Evolutionary conservation across 1,140 invertebrate genomes (phyloP).

Genomic region (Zaprionus ghesquierei): DNA sequence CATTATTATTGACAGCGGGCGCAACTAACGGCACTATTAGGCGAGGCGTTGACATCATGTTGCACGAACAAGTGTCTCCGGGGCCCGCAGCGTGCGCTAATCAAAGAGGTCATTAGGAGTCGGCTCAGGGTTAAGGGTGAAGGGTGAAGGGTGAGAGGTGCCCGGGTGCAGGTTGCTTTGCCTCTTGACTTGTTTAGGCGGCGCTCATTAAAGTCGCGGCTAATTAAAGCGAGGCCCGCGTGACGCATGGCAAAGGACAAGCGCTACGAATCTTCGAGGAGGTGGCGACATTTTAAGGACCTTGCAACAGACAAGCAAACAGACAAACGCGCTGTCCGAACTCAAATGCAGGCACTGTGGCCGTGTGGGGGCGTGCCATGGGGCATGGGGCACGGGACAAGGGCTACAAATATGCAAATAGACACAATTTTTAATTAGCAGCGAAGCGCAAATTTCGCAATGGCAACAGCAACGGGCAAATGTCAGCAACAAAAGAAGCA

Average conservation of each 20-base stretch:
- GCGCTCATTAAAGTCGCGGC: conserved; percentile 43
- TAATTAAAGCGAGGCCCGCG: conserved; percentile 43
- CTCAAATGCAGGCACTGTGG: conserved; percentile 59
- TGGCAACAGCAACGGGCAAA: conserved; percentile 50
- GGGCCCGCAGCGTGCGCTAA: conserved; percentile 38
- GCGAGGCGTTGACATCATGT: conserved; percentile 69
- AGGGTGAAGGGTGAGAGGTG: neutral
- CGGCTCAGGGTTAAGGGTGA: conserved; percentile 18
- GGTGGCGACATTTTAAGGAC: neutral
- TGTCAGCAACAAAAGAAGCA: conserved; percentile 75
- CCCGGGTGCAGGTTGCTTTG: neutral
- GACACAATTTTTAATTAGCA: conserved; percentile 81
- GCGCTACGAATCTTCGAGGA: conserved; percentile 38
- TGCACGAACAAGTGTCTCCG: conserved; percentile 55
- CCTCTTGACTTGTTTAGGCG: conserved; percentile 47
- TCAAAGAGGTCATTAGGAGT: conserved; percentile 75
- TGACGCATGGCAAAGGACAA: conserved; percentile 52
- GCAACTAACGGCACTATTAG: conserved; percentile 69
- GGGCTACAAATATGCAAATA: conserved; percentile 75
- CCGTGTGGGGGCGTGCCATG: conserved; percentile 6
- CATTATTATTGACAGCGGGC: conserved; percentile 72
- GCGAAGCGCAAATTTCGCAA: conserved; percentile 72
- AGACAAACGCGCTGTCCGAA: conserved; percentile 38
- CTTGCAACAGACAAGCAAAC: conserved; percentile 56
- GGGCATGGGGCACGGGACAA: no score